phyloP scores from a whole-genome alignment of 2,888 invertebrate species.

The Yponomeuta sedellus region DNA sequence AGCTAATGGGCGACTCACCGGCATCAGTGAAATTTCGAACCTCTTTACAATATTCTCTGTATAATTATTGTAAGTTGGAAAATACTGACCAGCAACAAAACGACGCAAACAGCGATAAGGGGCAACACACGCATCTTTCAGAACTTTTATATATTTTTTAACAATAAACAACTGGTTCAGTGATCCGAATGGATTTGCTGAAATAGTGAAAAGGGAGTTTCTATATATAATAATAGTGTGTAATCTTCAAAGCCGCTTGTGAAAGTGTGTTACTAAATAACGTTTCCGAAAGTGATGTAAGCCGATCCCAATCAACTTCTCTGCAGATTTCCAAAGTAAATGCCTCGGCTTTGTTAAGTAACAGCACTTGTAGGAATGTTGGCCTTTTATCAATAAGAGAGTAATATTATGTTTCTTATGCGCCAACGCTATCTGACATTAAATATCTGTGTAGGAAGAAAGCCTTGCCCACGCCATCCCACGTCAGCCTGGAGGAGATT shows the following conservation, averaged over 20 bases:
- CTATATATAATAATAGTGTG: constrained; percentile 5
- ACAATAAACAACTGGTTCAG: background rate
- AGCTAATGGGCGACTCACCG: too few species aligned
- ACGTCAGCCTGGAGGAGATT: too few species aligned
- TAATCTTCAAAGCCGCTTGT: background rate
- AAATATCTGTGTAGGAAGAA: too few species aligned
- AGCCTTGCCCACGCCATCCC: too few species aligned
- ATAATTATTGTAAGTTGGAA: background rate
- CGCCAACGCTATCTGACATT: too few species aligned
- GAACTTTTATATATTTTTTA: background rate
- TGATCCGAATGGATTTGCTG: background rate
- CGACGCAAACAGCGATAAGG: constrained; percentile 25
- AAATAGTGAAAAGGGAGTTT: background rate
- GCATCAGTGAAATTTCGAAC: too few species aligned
- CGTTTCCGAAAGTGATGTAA: background rate
- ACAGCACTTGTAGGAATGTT: too few species aligned
- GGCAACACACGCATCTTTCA: constrained; percentile 31
- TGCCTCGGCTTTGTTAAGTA: too few species aligned
- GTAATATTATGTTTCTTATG: too few species aligned
- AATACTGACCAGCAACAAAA: constrained; percentile 36
- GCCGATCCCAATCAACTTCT: background rate
- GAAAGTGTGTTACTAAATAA: constrained; percentile 3
- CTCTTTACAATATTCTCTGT: too few species aligned
- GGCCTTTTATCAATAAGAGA: too few species aligned
- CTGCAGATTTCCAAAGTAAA: background rate